Evolutionary conservation across 2,113 vertebrate genomes (phyloP), one percentile per base, ranked within the genome.

Genomic region (Rhabdornis inornatus): DNA sequence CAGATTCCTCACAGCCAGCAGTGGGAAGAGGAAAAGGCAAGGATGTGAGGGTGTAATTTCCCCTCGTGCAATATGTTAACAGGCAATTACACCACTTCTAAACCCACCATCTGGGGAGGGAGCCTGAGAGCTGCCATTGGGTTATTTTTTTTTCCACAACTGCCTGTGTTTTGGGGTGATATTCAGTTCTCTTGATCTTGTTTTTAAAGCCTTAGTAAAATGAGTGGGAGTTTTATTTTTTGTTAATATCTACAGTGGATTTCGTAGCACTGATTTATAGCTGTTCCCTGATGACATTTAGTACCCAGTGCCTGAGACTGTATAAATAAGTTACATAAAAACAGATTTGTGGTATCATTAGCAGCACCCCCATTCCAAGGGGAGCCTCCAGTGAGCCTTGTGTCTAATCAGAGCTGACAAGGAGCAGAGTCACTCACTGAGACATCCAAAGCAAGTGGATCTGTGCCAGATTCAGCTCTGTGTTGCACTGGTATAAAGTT

Each of bases 381-480:
- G 79, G 79, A 96, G 76, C 76, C 68, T 92, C 72, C 80, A 90
- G 68, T 44, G 83, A 92, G 90, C 56, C 60, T 59, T 0, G 3
- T 93, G 92, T 83, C 94, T 95, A 91, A 95, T 95, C 74, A 40
- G 84, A 91, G 87, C 49, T 92, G 94, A 87, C 86, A 89, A 69
- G 69, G 72, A 97, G 74, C 74, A 49, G 79, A 89, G 78, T 85
- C 83, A 87, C 70, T n/a, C 63, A 45, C 84, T 2, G 42, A 91
- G 74, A 61, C 81, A 65, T 75, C 77, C 66, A 50, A 56, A 92
- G 87, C 84, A 87, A 37, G 53, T 69, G 70, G 42, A 81, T 27
- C 59, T 69, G 14, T 85, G 91, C 81, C 91, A 91, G 39, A 85
- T 87, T 53, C 78, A 76, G 42, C 70, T 70, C 90, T 64, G 64